Percentiles rank a stretch among this genome's conserved stretches.
phyloP scores from a whole-genome alignment of 1,140 invertebrate genomes.

The Odontomachus brunneus region DNA sequence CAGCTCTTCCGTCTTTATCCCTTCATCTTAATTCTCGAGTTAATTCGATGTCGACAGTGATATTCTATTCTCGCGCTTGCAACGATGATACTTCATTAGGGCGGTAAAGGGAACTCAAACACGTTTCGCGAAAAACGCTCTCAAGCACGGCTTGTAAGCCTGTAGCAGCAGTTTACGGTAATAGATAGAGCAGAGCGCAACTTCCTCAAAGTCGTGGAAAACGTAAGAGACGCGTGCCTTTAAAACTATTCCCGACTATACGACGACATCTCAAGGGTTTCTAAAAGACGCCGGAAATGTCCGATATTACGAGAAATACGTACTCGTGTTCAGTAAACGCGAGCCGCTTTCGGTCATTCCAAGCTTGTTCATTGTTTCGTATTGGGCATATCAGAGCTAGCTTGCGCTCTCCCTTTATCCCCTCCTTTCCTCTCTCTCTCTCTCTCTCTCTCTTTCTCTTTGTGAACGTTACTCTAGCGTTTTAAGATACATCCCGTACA shows the following conservation, averaged over 20 bases:
- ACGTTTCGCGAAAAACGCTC: background rate
- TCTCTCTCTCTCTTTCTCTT: background rate
- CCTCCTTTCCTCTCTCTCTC: background rate
- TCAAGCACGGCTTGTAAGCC: no score
- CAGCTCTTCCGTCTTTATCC: background rate
- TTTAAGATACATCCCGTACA: constrained; percentile 23
- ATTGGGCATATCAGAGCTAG: no score
- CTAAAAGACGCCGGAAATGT: background rate
- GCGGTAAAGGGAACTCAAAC: background rate
- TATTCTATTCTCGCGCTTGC: no score
- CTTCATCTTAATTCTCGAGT: background rate
- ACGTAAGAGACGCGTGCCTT: background rate
- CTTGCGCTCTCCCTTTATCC: background rate
- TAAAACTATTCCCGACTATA: background rate
- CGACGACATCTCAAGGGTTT: background rate
- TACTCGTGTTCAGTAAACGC: background rate
- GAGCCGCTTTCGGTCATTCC: background rate
- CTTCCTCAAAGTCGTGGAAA: background rate
- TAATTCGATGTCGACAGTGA: background rate
- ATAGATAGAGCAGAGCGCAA: background rate
- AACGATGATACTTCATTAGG: background rate
- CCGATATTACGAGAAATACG: background rate
- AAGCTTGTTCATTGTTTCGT: constrained; percentile 18
- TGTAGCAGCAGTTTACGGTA: no score
- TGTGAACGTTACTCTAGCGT: background rate